Evolutionary conservation across 2,888 invertebrate species (phyloP).

Genomic region (Apoda limacodes): DNA sequence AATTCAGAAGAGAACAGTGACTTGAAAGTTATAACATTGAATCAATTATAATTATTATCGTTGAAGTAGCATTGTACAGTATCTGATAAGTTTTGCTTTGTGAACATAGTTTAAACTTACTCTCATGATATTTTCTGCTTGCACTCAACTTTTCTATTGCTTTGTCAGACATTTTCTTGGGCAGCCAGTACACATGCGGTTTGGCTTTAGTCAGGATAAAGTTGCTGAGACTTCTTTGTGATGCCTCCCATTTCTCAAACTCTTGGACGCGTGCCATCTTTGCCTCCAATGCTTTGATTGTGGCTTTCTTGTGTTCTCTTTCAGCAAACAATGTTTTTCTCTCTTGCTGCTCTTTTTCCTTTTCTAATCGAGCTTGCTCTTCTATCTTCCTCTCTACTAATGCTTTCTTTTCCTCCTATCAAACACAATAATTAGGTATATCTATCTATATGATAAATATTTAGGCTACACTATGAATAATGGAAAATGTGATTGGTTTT

Average conservation of each 20-base stretch:
- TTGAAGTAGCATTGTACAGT: too few species aligned
- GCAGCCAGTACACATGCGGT: constrained; percentile 90
- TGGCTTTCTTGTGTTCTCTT: constrained; percentile 87
- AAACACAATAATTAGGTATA: too few species aligned
- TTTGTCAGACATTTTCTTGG: constrained; percentile 80
- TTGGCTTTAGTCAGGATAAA: constrained; percentile 90
- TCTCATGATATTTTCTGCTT: constrained; percentile 73
- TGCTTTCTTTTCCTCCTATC: constrained; percentile 65
- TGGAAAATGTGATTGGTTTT: too few species aligned
- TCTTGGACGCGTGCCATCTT: constrained; percentile 91
- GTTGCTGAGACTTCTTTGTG: constrained; percentile 79
- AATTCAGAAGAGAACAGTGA: too few species aligned
- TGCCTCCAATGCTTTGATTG: constrained; percentile 88
- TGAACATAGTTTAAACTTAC: constrained; percentile 67
- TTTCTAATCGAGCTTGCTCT: constrained; percentile 88
- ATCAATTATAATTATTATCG: too few species aligned
- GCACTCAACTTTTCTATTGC: constrained; percentile 75
- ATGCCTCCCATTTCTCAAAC: constrained; percentile 86
- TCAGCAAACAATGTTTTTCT: constrained; percentile 87
- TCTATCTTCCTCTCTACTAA: constrained; percentile 95
- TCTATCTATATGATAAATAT: too few species aligned
- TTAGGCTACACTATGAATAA: too few species aligned
- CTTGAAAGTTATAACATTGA: too few species aligned
- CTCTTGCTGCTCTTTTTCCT: constrained; percentile 84
- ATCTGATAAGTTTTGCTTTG: too few species aligned